Conservation (phyloP, 2,888 invertebrate genomes). For the Scaptomyza parva region DNA sequence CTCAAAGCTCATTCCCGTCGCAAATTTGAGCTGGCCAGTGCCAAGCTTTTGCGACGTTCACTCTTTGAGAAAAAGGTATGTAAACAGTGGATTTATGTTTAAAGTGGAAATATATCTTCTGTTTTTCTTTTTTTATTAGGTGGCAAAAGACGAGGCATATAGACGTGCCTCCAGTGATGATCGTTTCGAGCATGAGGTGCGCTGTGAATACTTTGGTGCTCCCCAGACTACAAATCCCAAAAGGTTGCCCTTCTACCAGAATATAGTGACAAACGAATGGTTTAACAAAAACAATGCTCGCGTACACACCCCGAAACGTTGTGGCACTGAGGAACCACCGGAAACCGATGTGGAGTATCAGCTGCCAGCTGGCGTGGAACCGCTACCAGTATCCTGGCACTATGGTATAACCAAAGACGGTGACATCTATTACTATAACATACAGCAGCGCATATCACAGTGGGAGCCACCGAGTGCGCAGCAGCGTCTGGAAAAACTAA, state of each 20-base stretch:
- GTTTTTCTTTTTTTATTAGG: slow-evolving; percentile 51
- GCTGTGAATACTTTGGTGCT: slow-evolving; percentile 83
- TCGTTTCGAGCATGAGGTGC: slow-evolving; percentile 81
- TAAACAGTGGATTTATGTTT: neutral
- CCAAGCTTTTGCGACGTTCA: slow-evolving; percentile 83
- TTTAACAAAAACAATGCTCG: slow-evolving; percentile 77
- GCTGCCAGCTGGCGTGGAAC: slow-evolving; percentile 85
- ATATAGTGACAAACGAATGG: slow-evolving; percentile 83
- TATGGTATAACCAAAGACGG: slow-evolving; percentile 92
- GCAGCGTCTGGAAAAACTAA: slow-evolving; percentile 80
- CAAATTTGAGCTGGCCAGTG: slow-evolving; percentile 48
- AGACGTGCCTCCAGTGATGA: slow-evolving; percentile 81
- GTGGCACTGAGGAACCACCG: slow-evolving; percentile 50
- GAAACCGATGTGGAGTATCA: slow-evolving; percentile 60
- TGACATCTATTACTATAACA: slow-evolving; percentile 95
- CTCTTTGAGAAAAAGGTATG: slow-evolving; percentile 83
- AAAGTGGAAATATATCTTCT: too few relatives aligned
- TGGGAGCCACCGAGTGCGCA: slow-evolving; percentile 89
- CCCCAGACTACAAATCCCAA: slow-evolving; percentile 78
- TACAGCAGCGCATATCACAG: slow-evolving; percentile 90
- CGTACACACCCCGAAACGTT: slow-evolving; percentile 81
- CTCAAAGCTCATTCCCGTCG: slow-evolving; percentile 26
- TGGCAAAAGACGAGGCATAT: slow-evolving; percentile 83
- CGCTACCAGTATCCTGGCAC: slow-evolving; percentile 94
- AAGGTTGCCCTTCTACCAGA: slow-evolving; percentile 82